Evolutionary conservation across 2,113 vertebrate genomes (phyloP).

Genomic region (Himantopus leucocephalus): DNA sequence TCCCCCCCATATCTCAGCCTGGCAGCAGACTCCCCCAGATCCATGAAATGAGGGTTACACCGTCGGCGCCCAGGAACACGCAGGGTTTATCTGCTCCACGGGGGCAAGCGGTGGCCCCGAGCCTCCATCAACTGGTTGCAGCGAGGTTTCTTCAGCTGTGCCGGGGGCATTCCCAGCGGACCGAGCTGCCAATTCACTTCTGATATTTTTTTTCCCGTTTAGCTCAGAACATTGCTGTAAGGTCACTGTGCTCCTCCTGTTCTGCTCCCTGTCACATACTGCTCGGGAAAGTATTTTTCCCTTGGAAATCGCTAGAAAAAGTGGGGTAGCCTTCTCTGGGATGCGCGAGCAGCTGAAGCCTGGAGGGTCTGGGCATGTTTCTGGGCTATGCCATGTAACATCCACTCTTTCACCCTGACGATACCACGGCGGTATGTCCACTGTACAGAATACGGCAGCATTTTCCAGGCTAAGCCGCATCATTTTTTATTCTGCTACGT

Average conservation of each 20-base stretch:
- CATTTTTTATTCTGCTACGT: neutral
- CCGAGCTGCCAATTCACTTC: accelerated
- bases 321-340: neutral
- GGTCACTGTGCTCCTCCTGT: neutral
- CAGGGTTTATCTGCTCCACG: neutral
- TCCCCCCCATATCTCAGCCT: neutral
- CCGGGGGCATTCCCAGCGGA: accelerated
- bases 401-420: too few relatives aligned
- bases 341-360: neutral
- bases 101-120: neutral
- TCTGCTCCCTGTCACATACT: neutral
- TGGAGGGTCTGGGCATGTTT: neutral
- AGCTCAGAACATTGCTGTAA: neutral
- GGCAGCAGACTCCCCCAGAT: neutral
- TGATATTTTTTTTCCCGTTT: neutral
- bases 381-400: neutral
- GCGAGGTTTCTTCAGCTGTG: neutral
- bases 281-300: neutral
- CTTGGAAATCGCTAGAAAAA: neutral
- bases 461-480: neutral
- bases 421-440: accelerated
- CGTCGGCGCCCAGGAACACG: neutral
- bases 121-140: neutral
- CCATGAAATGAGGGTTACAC: accelerated
- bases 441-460: neutral